phyloP scores from a whole-genome alignment of 2,113 vertebrate genomes.

The Malurus cyaneus region DNA sequence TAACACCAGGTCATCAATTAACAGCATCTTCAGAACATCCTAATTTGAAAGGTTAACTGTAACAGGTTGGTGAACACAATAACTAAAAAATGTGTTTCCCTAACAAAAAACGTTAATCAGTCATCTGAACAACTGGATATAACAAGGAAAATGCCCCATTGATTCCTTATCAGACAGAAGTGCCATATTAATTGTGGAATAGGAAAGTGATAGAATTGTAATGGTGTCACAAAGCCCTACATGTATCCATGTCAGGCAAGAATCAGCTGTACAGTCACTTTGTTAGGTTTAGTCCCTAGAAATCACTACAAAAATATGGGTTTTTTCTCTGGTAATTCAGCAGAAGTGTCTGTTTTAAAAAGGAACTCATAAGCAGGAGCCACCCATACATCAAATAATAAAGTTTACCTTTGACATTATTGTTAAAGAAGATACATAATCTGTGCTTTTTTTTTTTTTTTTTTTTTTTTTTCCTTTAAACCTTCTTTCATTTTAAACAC shows the following conservation, averaged over 20 bases:
- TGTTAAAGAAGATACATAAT: not conserved
- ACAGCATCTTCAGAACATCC: not conserved
- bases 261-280: not conserved
- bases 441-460: accelerated
- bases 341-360: not conserved
- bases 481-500: not conserved
- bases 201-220: not conserved
- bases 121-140: not conserved
- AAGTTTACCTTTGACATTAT: not conserved
- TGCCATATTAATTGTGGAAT: not conserved
- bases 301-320: accelerated
- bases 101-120: not conserved
- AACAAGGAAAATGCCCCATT: not conserved
- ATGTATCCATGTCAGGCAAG: not conserved
- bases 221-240: not conserved
- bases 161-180: not conserved
- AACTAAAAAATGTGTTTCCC: not conserved
- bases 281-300: not conserved
- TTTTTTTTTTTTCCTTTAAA: not conserved
- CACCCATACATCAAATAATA: not conserved
- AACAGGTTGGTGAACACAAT: not conserved
- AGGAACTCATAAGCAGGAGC: not conserved
- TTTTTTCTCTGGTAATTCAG: not conserved
- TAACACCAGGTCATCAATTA: not conserved
- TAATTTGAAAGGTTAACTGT: not conserved